Evolutionary conservation across 2,888 invertebrate genomes (phyloP).

Genomic region (Oxytorus armatus): DNA sequence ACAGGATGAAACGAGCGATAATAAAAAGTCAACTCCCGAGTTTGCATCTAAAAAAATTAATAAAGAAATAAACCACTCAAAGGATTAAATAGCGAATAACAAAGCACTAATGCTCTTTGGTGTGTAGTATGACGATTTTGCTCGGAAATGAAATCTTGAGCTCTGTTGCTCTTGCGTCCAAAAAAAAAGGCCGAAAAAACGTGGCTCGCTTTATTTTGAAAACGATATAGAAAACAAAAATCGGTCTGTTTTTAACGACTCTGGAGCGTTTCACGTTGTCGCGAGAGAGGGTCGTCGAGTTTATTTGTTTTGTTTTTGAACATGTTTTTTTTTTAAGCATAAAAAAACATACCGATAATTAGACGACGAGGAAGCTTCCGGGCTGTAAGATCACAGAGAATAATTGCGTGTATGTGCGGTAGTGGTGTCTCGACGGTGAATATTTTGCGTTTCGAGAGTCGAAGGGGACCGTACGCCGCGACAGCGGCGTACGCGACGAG

Average conservation of each 20-base stretch:
- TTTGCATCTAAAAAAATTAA: too few relatives aligned
- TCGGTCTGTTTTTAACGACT: not conserved
- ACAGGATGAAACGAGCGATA: too few relatives aligned
- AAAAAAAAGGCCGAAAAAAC: slow-evolving; percentile 5
- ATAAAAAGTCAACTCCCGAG: too few relatives aligned
- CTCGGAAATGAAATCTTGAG: slow-evolving; percentile 17
- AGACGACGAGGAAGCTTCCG: slow-evolving; percentile 33
- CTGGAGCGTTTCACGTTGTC: not conserved
- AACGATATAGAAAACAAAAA: slow-evolving; percentile 5
- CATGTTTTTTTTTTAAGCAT: not conserved
- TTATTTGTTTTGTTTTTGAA: not conserved
- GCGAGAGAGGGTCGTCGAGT: not conserved
- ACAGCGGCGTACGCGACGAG: slow-evolving; percentile 45
- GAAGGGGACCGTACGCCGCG: slow-evolving; percentile 14
- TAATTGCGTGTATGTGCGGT: not conserved
- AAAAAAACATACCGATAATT: slow-evolving; percentile 54
- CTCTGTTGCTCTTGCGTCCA: not conserved
- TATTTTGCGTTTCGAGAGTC: slow-evolving; percentile 49
- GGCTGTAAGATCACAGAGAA: slow-evolving; percentile 18
- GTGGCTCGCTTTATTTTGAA: slow-evolving; percentile 10
- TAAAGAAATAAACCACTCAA: too few relatives aligned
- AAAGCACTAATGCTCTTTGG: too few relatives aligned
- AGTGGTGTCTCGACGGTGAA: slow-evolving; percentile 33
- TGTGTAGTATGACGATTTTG: too few relatives aligned
- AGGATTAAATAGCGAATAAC: too few relatives aligned